Conservation (phyloP, 2,797 vertebrate species). For the Trachurus trachurus region DNA sequence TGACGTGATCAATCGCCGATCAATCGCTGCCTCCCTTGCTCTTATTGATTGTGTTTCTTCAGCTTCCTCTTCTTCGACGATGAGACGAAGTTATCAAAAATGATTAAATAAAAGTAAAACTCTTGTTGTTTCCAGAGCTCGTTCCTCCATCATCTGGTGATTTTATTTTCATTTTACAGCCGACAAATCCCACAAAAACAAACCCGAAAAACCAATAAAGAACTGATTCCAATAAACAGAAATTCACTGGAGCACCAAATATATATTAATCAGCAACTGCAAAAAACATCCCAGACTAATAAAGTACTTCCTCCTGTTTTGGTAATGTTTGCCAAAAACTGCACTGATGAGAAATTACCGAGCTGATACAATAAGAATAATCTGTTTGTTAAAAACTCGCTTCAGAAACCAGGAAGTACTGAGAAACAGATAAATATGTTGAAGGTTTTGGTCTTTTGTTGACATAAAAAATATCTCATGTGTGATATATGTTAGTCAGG, state of each 20-base stretch:
- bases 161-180: too few relatives aligned
- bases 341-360: background rate
- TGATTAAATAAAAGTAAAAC: too few relatives aligned
- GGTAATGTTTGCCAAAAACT: background rate
- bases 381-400: background rate
- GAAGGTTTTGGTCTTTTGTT: background rate
- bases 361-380: too few relatives aligned
- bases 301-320: background rate
- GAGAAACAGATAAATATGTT: background rate
- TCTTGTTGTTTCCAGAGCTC: too few relatives aligned
- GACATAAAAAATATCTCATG: background rate
- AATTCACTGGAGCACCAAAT: background rate
- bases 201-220: background rate
- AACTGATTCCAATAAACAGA: background rate
- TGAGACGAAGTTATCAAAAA: too few relatives aligned
- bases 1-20: background rate
- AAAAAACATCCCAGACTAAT: background rate
- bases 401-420: background rate
- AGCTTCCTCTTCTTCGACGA: too few relatives aligned
- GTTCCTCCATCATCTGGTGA: too few relatives aligned
- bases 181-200: too few relatives aligned
- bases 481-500: background rate
- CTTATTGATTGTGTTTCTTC: too few relatives aligned
- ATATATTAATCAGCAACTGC: background rate
- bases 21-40: too few relatives aligned